These are phyloP conservation scores for Dysidea cf. avara DNA, from an alignment of 37 sponge, comb jelly and placozoan genomes.

Conservation along the genomic window DNA sequence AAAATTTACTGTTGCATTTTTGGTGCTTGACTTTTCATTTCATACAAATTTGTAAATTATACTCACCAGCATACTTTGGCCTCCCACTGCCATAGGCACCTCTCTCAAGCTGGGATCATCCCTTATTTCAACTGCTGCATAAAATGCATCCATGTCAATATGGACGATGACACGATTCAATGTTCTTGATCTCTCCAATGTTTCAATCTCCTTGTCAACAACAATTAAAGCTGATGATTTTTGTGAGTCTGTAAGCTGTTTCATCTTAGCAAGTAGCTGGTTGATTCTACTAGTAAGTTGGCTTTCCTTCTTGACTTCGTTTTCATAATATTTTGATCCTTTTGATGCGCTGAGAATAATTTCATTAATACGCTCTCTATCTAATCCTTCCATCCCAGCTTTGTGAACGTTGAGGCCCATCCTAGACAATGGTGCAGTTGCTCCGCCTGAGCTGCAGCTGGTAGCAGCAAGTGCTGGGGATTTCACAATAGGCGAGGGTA, in stretches of 20 bases:
- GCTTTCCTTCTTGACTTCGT: constrained; percentile 78
- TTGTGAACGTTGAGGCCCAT: constrained; percentile 88
- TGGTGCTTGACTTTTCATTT: too few relatives aligned
- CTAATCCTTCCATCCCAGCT: constrained; percentile 98
- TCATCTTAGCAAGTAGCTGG: constrained; percentile 48
- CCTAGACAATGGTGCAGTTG: constrained; percentile 58
- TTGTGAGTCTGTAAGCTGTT: constrained; percentile 52
- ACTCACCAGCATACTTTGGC: constrained; percentile 85
- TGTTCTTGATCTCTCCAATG: constrained; percentile 75
- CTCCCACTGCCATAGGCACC: constrained; percentile 93
- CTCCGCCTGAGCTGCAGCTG: too few relatives aligned
- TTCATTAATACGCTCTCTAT: constrained; percentile 80
- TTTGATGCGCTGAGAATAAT: constrained; percentile 92
- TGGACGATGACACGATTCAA: constrained; percentile 85
- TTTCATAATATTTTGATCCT: constrained; percentile 84
- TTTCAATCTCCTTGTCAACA: constrained; percentile 58
- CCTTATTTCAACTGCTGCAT: constrained; percentile 96
- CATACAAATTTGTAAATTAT: neutral
- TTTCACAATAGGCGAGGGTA: too few relatives aligned
- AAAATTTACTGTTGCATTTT: too few relatives aligned
- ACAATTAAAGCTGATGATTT: constrained; percentile 28
- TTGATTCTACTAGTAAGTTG: constrained; percentile 39
- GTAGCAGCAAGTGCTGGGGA: too few relatives aligned
- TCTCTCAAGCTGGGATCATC: constrained; percentile 76
- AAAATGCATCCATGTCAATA: constrained; percentile 99